Base-by-base conservation (phyloP, 2,888 invertebrate genomes). In the Meandrusa payeni region DNA sequence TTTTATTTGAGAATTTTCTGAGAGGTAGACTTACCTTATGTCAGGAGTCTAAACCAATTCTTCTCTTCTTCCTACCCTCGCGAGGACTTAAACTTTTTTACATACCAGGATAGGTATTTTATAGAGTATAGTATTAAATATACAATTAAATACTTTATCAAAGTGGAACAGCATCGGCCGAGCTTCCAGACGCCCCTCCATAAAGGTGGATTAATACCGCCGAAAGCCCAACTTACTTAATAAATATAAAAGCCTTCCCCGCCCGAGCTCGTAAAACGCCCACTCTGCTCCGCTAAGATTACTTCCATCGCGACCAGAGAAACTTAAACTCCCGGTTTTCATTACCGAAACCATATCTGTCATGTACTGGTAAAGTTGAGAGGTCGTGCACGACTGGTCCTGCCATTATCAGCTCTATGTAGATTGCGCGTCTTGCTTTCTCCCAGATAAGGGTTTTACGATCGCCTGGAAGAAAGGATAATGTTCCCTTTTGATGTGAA, bases 181-280 rank as follows among this genome's bases (percentile, higher is more conserved):
- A 69, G 77, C 76, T 43, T 75, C 77, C 72, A 69, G 73, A 61
- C 67, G 62, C 76, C 80, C 79, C 77, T 71, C 73, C 66, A 82
- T 83, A 83, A 86, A 86, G 86, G 85, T 86, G 83, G 86, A 85
- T 86, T 87, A 87, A 86, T 87, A 77, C 74, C 69, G 68, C 83
- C 86, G 64, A 87, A 85, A 86, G 85, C 85, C 83, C 79, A 88
- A 88, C 87, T 88, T 88, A 88, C 86, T 88, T 88, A 88, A 88
- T 88, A 88, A 88, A 88, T 88, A 88, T 88, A 88, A 88, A 87
- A 88, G 87, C 83, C 79, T 86, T 83, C 83, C 72, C 79, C 82
- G 65, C 81, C 78, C 78, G 72, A 57, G 71, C 52, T 78, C 83
- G 76, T 85, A 86, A 86, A 81, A 76, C 81, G 71, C 83, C 85